Base-by-base conservation (phyloP, 2,888 invertebrate species). In the Myathropa florea region DNA sequence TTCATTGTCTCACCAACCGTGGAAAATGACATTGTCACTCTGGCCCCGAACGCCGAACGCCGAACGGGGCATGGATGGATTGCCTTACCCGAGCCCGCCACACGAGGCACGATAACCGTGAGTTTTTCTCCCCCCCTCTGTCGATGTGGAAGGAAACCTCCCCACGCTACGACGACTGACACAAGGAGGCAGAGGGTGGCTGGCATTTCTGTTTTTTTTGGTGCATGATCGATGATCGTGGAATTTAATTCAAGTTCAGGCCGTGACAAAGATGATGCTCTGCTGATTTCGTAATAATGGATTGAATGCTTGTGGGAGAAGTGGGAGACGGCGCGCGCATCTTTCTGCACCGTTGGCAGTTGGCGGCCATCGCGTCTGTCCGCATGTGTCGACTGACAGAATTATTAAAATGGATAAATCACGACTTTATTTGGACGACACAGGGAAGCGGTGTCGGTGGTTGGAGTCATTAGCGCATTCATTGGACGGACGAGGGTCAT, bases 351-450 rank as follows among this genome's bases (percentile, higher is more conserved):
- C 63, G 46, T 77, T 77, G 72, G 60, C 76, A 76, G 71, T 68
- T 67, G 46, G 39, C 39, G 39, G 39, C 18, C 4, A n/a, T 6
- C 18, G n/a, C 6, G 39, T 46, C 46, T 46, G 18, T 7, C 18
- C 46, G 46, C 46, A 18, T 46, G 46, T 46, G 46, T 46, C 46
- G 46, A 46, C 67, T 78, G 79, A 75, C 61, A 76, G 82, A 86
- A 86, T 86, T 86, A 86, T 86, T 86, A 86, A 86, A 86, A 86
- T 86, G 70, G 77, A 82, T 70, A 85, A 82, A 82, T 86, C 86
- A 86, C 86, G 86, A 86, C 82, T 82, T 86, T 86, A 86, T 86
- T 86, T 86, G 82, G 86, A 86, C 82, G 86, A 86, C 82, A 82
- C 82, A 82, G 78, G 86, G 86, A 73, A 78, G 57, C 70, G 61